These are phyloP conservation scores for Griposia aprilina DNA, from an alignment of 2,888 invertebrate genomes.

Conservation along the genomic window DNA sequence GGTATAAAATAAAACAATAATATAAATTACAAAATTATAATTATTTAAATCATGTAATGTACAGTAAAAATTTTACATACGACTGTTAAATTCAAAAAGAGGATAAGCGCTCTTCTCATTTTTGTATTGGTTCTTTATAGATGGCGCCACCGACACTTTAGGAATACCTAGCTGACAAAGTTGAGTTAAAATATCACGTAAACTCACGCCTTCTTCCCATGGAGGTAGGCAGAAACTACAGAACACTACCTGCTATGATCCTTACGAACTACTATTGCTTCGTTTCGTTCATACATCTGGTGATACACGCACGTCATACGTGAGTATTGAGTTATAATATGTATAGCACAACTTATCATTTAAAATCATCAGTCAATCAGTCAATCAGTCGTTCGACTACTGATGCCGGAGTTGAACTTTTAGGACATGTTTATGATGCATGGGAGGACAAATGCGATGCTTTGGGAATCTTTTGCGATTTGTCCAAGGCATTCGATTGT, in stretches of 20 bases:
- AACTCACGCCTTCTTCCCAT: background rate
- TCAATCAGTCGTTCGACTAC: too few species aligned
- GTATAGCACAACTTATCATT: too few species aligned
- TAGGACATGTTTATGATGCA: too few species aligned
- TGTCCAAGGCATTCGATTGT: too few species aligned
- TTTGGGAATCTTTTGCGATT: too few species aligned
- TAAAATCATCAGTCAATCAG: too few species aligned
- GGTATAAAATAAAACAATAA: conserved; percentile 29
- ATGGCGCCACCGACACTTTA: conserved; percentile 3
- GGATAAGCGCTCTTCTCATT: conserved; percentile 3
- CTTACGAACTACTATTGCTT: background rate
- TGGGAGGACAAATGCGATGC: too few species aligned
- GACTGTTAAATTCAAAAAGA: conserved; percentile 30
- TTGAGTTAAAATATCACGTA: background rate
- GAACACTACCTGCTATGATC: background rate
- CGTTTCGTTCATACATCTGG: background rate
- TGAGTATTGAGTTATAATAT: too few species aligned
- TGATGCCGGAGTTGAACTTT: too few species aligned
- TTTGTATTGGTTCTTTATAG: background rate
- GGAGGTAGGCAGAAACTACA: background rate
- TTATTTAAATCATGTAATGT: conserved; percentile 37
- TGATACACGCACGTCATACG: too few species aligned
- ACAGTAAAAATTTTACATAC: conserved; percentile 37
- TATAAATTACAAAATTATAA: conserved; percentile 34
- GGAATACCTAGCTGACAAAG: background rate